phyloP scores from a whole-genome alignment of 2,113 vertebrate species.

The Cariama cristata region DNA sequence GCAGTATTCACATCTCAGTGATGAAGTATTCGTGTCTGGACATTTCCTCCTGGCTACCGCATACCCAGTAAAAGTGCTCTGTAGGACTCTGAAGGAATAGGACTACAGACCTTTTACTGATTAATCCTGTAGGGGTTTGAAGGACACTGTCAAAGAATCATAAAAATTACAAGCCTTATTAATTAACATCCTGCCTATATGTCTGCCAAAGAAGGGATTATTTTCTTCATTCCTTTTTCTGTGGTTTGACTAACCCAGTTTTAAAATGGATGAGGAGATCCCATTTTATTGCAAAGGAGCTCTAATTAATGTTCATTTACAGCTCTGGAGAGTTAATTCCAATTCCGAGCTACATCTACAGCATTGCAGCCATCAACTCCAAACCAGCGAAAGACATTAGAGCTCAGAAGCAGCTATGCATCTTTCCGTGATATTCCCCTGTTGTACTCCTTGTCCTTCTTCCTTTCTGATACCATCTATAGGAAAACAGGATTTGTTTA shows the following conservation, averaged over 20 bases:
- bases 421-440: background rate
- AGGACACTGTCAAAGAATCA: constrained; percentile 32
- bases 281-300: constrained; percentile 18
- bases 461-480: background rate
- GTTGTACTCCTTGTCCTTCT: background rate
- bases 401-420: background rate
- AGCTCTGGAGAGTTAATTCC: background rate
- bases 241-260: background rate
- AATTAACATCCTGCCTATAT: constrained; percentile 3
- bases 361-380: background rate
- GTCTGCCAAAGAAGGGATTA: constrained; percentile 13
- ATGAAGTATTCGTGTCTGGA: background rate
- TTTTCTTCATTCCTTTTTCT: constrained; percentile 8
- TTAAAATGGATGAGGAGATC: constrained; percentile 33
- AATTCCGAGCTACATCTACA: background rate
- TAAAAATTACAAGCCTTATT: constrained; percentile 25
- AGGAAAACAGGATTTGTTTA: constrained; percentile 24
- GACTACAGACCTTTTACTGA: background rate
- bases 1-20: background rate
- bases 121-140: constrained; percentile 13
- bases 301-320: constrained; percentile 26
- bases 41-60: background rate
- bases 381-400: background rate
- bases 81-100: background rate
- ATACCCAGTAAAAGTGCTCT: background rate